Conservation (phyloP, 2,888 invertebrate species). For the Antheraea yamamai region DNA sequence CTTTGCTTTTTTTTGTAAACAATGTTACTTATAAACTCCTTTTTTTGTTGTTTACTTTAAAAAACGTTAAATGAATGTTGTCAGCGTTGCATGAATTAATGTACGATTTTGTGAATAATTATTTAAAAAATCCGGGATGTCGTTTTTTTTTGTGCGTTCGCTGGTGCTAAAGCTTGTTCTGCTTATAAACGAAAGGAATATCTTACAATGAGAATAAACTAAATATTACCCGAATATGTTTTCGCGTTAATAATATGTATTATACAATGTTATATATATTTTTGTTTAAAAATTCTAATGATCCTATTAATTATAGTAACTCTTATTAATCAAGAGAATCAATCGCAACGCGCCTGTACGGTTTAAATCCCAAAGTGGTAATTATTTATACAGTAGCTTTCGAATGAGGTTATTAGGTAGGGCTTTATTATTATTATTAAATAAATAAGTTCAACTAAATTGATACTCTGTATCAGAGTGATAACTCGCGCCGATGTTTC, state of each 20-base stretch:
- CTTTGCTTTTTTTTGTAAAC: not conserved
- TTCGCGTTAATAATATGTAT: not conserved
- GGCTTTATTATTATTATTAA: slow-evolving; percentile 68
- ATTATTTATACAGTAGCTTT: slow-evolving; percentile 55
- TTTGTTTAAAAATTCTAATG: slow-evolving; percentile 4
- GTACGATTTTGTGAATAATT: not conserved
- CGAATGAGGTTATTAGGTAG: slow-evolving; percentile 64
- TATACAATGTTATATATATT: not conserved
- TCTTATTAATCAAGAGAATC: not conserved
- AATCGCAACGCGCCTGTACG: slow-evolving; percentile 1
- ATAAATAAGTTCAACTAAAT: slow-evolving; percentile 46
- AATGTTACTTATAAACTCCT: too few relatives aligned
- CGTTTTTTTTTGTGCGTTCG: slow-evolving; percentile 28
- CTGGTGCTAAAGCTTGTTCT: slow-evolving; percentile 41
- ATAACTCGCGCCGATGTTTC: slow-evolving; percentile 59
- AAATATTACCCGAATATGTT: not conserved
- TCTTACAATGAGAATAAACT: not conserved
- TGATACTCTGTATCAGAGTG: slow-evolving; percentile 78
- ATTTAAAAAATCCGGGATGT: not conserved
- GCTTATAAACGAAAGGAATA: slow-evolving; percentile 31
- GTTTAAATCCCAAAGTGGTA: slow-evolving; percentile 33
- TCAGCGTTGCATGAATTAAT: not conserved
- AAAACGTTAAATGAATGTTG: not conserved
- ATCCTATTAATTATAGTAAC: slow-evolving; percentile 5
- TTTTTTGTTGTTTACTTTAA: not conserved